Evolutionary conservation across 2,113 vertebrate genomes (phyloP).

Genomic region (Sylvia atricapilla): DNA sequence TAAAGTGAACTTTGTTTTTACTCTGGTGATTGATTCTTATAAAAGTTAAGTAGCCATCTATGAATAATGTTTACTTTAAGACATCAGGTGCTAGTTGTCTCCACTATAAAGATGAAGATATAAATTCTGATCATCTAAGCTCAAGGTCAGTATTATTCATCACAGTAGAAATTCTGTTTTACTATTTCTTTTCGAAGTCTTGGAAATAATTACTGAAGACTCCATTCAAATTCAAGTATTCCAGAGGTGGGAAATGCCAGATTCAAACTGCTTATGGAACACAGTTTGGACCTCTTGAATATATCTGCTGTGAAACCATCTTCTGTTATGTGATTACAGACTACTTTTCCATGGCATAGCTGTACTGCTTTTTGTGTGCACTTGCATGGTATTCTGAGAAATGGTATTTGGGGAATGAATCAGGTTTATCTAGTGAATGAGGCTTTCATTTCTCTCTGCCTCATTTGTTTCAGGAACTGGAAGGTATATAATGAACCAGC

Average conservation of each 20-base stretch:
- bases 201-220: not conserved
- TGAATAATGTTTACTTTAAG: conserved; percentile 5
- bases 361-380: not conserved
- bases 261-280: not conserved
- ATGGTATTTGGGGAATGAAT: conserved; percentile 35
- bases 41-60: conserved; percentile 3
- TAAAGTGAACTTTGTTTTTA: not conserved
- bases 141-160: not conserved
- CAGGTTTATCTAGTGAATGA: conserved; percentile 50
- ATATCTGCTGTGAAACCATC: not conserved
- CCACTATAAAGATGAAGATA: not conserved
- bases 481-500: conserved; percentile 61
- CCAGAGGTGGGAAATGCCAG: not conserved
- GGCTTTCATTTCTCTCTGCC: conserved; percentile 50
- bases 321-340: conserved; percentile 28
- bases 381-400: conserved; percentile 14
- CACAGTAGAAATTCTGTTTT: not conserved
- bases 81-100: not conserved
- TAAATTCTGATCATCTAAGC: not conserved
- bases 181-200: not conserved
- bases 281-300: not conserved
- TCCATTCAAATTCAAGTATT: not conserved
- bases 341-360: conserved; percentile 8
- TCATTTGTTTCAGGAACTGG: conserved; percentile 61
- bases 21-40: not conserved